These are phyloP conservation scores for Hippasteria phrygiana DNA, from an alignment of 53 echinoderm and acorn worm species.

Conservation along the genomic window DNA sequence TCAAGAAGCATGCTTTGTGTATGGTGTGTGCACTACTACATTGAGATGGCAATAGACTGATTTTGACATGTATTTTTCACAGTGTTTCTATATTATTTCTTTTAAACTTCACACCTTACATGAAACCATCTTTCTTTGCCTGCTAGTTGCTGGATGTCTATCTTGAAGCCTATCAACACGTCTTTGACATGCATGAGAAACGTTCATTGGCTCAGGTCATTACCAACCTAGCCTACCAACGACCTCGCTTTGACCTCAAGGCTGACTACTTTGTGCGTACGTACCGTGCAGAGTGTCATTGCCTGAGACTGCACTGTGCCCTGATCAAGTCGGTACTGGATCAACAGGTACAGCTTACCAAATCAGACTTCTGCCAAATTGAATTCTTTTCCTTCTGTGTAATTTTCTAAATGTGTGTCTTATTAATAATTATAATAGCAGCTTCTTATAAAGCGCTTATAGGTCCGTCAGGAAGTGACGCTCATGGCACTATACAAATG, in stretches of 20 bases:
- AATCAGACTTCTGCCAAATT: no score
- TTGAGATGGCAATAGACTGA: no score
- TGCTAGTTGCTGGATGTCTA: slow-evolving; percentile 90
- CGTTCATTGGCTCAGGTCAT: slow-evolving; percentile 87
- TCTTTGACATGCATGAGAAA: slow-evolving; percentile 99
- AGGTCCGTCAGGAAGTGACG: no score
- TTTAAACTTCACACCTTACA: no score
- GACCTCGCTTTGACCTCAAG: slow-evolving; percentile 92
- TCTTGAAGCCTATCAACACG: slow-evolving; percentile 96
- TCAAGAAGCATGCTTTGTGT: not conserved
- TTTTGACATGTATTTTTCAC: no score
- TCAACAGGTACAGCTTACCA: slow-evolving; percentile 79
- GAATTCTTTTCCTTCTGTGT: no score
- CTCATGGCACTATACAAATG: no score
- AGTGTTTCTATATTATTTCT: no score
- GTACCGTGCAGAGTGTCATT: slow-evolving; percentile 86
- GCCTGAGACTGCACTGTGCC: slow-evolving; percentile 85
- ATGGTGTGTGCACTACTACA: not conserved
- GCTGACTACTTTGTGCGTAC: slow-evolving; percentile 89
- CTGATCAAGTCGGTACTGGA: slow-evolving; percentile 92
- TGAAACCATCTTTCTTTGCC: no score
- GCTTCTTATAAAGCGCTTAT: no score
- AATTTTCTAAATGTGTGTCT: no score
- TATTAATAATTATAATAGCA: no score
- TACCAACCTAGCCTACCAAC: slow-evolving; percentile 81